Base-by-base conservation (phyloP, 1,140 invertebrate species). In the Venturia canescens region DNA sequence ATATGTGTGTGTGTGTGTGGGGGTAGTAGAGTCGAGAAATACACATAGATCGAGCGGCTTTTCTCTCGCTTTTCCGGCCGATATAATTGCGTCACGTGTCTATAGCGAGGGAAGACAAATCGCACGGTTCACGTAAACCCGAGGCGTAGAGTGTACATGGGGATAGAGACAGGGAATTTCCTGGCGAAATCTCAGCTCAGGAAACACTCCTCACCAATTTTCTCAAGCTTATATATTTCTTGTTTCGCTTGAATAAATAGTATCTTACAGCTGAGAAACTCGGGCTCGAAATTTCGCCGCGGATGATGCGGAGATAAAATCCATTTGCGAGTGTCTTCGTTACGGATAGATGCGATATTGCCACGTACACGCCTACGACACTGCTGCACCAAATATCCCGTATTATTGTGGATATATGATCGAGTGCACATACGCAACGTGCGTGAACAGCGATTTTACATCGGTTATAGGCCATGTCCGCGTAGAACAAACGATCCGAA, bases 61-160 rank as follows among this genome's bases (percentile, higher is more conserved):
- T 48, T 71, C 69, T 71, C 21, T 23, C 69, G 11, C 29, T 71
- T 74, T 74, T 38, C 48, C 29, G 21, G 18, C n/a, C 21, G 31
- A 13, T 44, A 21, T 74, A 74, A 74, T 74, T 74, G 71, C 71
- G 48, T 74, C 71, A 74, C 71, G 71, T 74, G 53, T 31, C 44
- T 57, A 38, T 74, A 57, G 71, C 71, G 31, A 74, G 53, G 16
- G 23, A 74, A 74, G 71, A 74, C 18, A 74, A 53, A 74, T 74
- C 71, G 71, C 71, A 74, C 71, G 26, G 57, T 74, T 74, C 71
- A 74, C 71, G 71, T 48, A 53, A 13, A 63, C 60, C n/a, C n/a
- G 15, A 27, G 2, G 50, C 4, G 3, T 53, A 16, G 18, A 53
- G 18, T 21, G n/a, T 53, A 53, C 50, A 53, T 53, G 50, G n/a